These are phyloP conservation scores for Galerucella nymphaeae DNA, from an alignment of 2,888 invertebrate genomes.

Conservation along the genomic window DNA sequence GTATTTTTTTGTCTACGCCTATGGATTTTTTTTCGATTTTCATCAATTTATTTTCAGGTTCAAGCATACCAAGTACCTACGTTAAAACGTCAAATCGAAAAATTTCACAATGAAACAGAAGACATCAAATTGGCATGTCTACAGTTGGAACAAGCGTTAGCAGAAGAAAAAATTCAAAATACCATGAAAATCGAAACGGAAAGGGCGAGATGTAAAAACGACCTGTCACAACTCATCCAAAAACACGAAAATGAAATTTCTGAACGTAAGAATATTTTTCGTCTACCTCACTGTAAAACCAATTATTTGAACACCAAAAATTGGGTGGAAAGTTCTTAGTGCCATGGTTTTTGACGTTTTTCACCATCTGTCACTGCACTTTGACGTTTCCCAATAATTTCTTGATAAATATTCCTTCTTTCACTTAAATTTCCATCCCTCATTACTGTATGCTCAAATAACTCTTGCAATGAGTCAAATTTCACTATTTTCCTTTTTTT, in stretches of 20 bases:
- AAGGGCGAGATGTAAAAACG: slow-evolving; percentile 54
- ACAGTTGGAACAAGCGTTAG: slow-evolving; percentile 65
- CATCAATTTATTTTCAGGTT: slow-evolving; percentile 64
- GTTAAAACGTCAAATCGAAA: slow-evolving; percentile 66
- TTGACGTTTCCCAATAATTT: no score
- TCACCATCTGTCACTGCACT: no score
- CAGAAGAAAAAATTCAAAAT: slow-evolving; percentile 62
- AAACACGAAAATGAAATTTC: slow-evolving; percentile 55
- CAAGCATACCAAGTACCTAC: slow-evolving; percentile 72
- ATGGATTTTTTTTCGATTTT: not conserved
- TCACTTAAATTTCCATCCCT: no score
- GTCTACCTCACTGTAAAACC: no score
- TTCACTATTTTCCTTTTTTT: no score
- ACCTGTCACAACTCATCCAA: slow-evolving; percentile 57
- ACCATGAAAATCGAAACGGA: slow-evolving; percentile 60
- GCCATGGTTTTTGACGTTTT: no score
- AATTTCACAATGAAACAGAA: slow-evolving; percentile 65
- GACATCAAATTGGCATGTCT: slow-evolving; percentile 61
- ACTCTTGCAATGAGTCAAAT: no score
- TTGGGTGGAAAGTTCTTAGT: no score
- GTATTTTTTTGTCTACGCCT: not conserved
- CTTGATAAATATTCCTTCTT: no score
- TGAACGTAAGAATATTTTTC: slow-evolving; percentile 55
- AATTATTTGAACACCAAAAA: no score
- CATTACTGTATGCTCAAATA: no score